Evolutionary conservation across 2,888 invertebrate species (phyloP).

Genomic region (Ctena decussata): DNA sequence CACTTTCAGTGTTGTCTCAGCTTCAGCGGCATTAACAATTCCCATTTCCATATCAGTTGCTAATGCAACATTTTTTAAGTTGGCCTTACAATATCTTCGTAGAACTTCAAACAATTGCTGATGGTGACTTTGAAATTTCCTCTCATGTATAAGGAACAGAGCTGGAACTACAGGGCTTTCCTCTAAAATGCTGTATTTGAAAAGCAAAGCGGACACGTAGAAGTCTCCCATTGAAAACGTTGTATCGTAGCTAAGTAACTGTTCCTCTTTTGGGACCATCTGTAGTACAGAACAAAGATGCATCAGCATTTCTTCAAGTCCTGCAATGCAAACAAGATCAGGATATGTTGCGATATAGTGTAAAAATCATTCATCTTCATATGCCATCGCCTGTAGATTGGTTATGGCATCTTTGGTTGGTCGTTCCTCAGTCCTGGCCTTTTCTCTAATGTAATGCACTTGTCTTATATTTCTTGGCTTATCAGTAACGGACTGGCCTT

Average conservation of each 20-base stretch:
- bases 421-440: not conserved
- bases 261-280: not conserved
- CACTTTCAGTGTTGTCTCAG: conserved; percentile 2
- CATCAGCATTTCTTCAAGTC: not conserved
- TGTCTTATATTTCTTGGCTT: not conserved
- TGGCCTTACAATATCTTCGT: conserved; percentile 7
- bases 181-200: conserved; percentile 6
- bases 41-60: conserved; percentile 24
- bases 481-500: not conserved
- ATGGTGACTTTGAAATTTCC: conserved; percentile 15
- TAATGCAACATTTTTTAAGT: not conserved
- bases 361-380: conserved; percentile 4
- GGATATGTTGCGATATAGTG: conserved; percentile 16
- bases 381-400: conserved; percentile 17
- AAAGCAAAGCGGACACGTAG: conserved; percentile 2
- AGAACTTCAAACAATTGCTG: conserved; percentile 7
- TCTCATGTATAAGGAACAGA: conserved; percentile 5
- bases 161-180: not conserved
- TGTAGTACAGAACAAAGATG: not conserved
- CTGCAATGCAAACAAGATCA: conserved; percentile 4
- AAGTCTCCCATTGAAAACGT: conserved; percentile 23
- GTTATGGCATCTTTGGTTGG: conserved; percentile 5
- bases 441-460: not conserved
- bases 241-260: conserved; percentile 17
- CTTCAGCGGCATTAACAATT: not conserved